Evolutionary conservation across 2,888 invertebrate genomes (phyloP), one percentile per base, ranked within the genome.

Genomic region (Tetropium fuscum): DNA sequence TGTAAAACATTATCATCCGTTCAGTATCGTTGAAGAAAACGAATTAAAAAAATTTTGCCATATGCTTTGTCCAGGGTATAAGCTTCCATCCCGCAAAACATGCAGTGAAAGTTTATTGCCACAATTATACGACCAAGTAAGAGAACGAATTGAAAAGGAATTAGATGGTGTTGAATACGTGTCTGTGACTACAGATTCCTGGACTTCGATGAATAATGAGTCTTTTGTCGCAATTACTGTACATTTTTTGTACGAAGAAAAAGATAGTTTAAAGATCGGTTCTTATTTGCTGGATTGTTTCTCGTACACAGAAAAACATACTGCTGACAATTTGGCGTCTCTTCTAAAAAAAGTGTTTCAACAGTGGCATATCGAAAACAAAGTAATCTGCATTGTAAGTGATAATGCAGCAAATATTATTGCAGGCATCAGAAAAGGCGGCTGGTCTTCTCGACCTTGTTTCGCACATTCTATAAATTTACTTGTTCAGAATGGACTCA

Each of bases 191-290:
- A 76, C 74, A 16, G 75, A 77, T 64, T 62, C 60, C 10, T 76
- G 74, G 73, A 76, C 73, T 22, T 77, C 74, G 45, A 53, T 63
- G 36, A 71, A 59, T 63, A 71, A 69, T 45, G 70, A 74, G 34
- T 66, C 63, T 47, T 76, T 58, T 57, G 64, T 71, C 19, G 72
- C 70, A 36, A 63, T 75, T 20, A 76, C 73, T 44, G 71, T 62
- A 25, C 72, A 76, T 68, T 74, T 64, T 63, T 55, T 57, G 27
- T 41, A 57, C 36, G 49, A 43, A 19, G 32, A 49, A 2, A 10
- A 3, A 16, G n/a, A 45, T 7, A n/a, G n/a, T n/a, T n/a, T n/a
- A n/a, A n/a, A n/a, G n/a, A 43, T 13, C 1, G 30, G 74, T 36
- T 58, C 43, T 41, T 40, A 53, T n/a, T 55, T 73, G n/a, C 49